Evolutionary conservation across 1,140 invertebrate species (phyloP).

Genomic region (Drosophila kikkawai): DNA sequence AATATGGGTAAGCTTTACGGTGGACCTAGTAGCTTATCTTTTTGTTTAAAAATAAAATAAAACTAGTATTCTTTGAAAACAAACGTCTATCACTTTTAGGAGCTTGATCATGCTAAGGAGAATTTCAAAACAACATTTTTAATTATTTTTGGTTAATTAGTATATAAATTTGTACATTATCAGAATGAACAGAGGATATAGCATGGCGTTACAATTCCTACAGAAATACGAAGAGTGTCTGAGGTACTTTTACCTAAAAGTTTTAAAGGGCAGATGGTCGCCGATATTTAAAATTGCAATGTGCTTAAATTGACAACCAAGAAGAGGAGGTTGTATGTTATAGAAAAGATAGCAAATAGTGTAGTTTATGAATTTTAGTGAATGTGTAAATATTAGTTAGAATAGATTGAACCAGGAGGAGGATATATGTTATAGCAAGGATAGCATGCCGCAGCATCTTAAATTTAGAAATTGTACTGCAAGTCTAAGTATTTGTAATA

Average conservation of each 20-base stretch:
- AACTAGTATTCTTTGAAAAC: not conserved
- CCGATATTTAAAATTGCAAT: not conserved
- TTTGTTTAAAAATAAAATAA: not conserved
- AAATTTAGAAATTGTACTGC: not conserved
- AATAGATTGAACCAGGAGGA: too few species aligned
- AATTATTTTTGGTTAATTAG: not conserved
- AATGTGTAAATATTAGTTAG: not conserved
- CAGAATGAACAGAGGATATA: too few species aligned
- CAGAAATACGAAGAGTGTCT: too few species aligned
- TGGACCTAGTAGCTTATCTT: not conserved
- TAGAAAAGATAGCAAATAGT: not conserved
- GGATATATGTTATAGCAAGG: not conserved
- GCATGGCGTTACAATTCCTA: too few species aligned
- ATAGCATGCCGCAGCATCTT: not conserved
- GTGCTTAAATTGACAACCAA: not conserved
- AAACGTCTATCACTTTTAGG: not conserved
- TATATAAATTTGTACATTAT: too few species aligned
- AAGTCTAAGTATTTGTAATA: not conserved
- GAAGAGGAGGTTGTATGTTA: too few species aligned
- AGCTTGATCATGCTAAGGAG: not conserved
- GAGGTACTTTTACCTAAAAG: too few species aligned
- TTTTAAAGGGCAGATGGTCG: not conserved
- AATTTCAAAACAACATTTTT: not conserved
- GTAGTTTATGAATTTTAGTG: not conserved
- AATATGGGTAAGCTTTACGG: not conserved